These are phyloP conservation scores for Clarias gariepinus DNA, from an alignment of 2,113 vertebrate species.

Conservation along the genomic window DNA sequence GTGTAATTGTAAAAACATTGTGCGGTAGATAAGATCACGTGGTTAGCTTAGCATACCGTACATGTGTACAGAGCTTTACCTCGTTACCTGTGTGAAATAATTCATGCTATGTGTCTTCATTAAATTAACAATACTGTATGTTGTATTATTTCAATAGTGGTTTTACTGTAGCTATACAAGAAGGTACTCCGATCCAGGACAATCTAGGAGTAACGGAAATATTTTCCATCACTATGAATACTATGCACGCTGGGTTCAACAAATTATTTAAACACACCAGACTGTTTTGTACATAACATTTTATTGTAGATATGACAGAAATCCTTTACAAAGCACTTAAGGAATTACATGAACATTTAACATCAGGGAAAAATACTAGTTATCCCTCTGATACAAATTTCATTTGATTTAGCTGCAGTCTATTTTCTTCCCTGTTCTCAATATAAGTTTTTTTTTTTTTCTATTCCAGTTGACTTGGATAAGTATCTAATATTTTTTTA, in stretches of 20 bases:
- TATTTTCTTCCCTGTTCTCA: background rate
- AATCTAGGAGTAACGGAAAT: background rate
- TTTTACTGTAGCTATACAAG: background rate
- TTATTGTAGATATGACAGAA: background rate
- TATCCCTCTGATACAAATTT: background rate
- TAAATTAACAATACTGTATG: background rate
- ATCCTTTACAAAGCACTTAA: background rate
- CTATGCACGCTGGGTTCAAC: background rate
- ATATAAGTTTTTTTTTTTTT: background rate
- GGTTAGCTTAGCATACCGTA: too few relatives aligned
- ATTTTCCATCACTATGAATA: background rate
- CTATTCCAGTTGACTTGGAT: background rate
- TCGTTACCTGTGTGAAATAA: background rate
- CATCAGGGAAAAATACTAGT: background rate
- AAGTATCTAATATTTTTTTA: background rate
- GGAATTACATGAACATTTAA: background rate
- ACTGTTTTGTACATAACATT: background rate
- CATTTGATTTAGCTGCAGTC: background rate
- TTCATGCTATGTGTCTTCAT: background rate
- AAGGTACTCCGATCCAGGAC: background rate
- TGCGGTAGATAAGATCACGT: too few relatives aligned
- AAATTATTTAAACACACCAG: background rate
- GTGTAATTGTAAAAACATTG: too few relatives aligned
- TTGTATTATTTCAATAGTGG: background rate
- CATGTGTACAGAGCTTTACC: background rate